These are phyloP conservation scores for Microctenopoma stevenorrisi DNA, from an alignment of 2,797 vertebrate species.

Conservation along the genomic window DNA sequence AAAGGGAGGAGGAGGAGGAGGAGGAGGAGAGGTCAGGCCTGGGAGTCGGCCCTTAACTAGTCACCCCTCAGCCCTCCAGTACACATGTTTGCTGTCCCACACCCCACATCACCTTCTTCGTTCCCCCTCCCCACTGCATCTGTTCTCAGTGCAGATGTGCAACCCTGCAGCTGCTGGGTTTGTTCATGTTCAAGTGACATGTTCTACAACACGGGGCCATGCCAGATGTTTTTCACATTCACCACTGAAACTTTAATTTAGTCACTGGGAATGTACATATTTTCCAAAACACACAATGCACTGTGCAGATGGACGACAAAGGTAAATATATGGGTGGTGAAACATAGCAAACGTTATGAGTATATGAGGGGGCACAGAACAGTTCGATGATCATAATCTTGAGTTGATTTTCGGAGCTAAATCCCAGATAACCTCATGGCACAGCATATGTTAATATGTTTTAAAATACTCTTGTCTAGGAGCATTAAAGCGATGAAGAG, in stretches of 20 bases:
- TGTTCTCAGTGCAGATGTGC: slow-evolving; percentile 64
- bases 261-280: neutral
- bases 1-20: slow-evolving; percentile 14
- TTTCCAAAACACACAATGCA: neutral
- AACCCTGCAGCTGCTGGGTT: slow-evolving; percentile 41
- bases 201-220: neutral
- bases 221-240: neutral
- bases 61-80: slow-evolving; percentile 62
- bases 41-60: slow-evolving; percentile 51
- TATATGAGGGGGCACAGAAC: neutral
- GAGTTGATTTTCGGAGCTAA: no score
- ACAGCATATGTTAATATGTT: no score
- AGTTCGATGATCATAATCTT: neutral
- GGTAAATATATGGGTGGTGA: neutral
- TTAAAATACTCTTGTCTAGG: no score
- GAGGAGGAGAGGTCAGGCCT: slow-evolving; percentile 43
- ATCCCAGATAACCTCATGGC: no score
- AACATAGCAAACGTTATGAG: neutral
- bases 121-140: slow-evolving; percentile 21
- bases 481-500: no score
- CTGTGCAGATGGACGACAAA: neutral
- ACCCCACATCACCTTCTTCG: neutral
- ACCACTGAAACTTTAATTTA: neutral
- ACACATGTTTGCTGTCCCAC: slow-evolving; percentile 29
- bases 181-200: neutral